Percentiles rank a stretch among this genome's conserved stretches.
Evolutionary conservation across 2,888 invertebrate genomes (phyloP).

Genomic region (Cacoxenus indagator): DNA sequence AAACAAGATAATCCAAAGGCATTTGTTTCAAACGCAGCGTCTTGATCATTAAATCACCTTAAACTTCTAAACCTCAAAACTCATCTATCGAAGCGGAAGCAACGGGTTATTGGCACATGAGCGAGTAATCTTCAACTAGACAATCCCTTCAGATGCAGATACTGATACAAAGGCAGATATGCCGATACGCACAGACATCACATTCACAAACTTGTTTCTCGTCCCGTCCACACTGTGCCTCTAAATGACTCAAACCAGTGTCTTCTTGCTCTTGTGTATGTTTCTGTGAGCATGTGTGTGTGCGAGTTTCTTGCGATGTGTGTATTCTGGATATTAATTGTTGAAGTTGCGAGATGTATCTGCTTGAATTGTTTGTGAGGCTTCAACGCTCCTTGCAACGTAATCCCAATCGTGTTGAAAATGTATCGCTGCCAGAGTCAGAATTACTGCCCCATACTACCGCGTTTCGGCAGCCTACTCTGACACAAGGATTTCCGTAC

Average conservation of each 20-base stretch:
- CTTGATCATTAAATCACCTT: slow-evolving; percentile 25
- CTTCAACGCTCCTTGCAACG: slow-evolving; percentile 49
- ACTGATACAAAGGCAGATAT: background rate
- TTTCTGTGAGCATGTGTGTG: background rate
- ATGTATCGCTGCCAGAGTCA: slow-evolving; percentile 49
- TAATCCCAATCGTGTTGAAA: slow-evolving; percentile 65
- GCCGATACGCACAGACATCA: slow-evolving; percentile 8
- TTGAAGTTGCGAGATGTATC: slow-evolving; percentile 62
- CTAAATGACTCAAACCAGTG: too few relatives aligned
- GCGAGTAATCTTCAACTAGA: slow-evolving; percentile 20
- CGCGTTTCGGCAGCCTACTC: slow-evolving; percentile 53
- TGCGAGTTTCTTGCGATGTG: background rate
- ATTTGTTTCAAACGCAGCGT: slow-evolving; percentile 11
- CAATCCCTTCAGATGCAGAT: slow-evolving; percentile 17
- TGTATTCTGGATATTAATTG: slow-evolving; percentile 56
- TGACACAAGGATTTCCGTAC: slow-evolving; percentile 67
- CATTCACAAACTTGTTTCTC: slow-evolving; percentile 11
- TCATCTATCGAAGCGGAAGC: slow-evolving; percentile 7
- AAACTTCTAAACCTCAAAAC: slow-evolving; percentile 12
- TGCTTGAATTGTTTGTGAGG: slow-evolving; percentile 60
- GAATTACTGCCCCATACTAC: slow-evolving; percentile 39
- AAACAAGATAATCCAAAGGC: slow-evolving; percentile 15
- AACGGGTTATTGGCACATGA: slow-evolving; percentile 18
- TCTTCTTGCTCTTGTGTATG: background rate
- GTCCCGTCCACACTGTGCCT: background rate